phyloP scores from a whole-genome alignment of 2,113 vertebrate genomes.

The Ia io region DNA sequence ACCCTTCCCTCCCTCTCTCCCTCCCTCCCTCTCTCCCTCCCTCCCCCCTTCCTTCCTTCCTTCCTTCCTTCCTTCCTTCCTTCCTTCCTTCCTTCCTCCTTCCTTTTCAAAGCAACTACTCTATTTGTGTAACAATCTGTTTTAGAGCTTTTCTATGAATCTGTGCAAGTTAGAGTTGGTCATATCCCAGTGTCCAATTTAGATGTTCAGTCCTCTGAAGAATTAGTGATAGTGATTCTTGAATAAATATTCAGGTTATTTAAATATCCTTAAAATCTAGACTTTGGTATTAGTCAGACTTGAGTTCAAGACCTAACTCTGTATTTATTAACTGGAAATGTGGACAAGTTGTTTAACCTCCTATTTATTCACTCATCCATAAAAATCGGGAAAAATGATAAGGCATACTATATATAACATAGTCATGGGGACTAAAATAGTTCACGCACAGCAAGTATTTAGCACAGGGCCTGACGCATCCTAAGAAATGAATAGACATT shows the following conservation, averaged over 20 bases:
- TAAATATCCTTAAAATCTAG: not conserved
- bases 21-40: not conserved
- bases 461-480: not conserved
- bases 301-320: not conserved
- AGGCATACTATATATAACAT: not conserved
- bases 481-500: not conserved
- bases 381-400: conserved; percentile 12
- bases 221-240: not conserved
- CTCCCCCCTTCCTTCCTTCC: not conserved
- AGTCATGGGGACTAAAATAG: not conserved
- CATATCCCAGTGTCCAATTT: not conserved
- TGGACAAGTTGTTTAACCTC: not conserved
- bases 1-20: not conserved
- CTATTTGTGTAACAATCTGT: not conserved
- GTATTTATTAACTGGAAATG: not conserved
- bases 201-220: not conserved
- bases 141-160: not conserved
- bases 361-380: not conserved
- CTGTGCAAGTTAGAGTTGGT: not conserved
- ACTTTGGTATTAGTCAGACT: not conserved
- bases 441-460: not conserved
- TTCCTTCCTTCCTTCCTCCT: not conserved
- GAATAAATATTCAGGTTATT: conserved; percentile 11
- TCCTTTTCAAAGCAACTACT: not conserved
- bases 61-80: not conserved